Conservation (phyloP, 2,113 vertebrate species). For the Esox niger region DNA sequence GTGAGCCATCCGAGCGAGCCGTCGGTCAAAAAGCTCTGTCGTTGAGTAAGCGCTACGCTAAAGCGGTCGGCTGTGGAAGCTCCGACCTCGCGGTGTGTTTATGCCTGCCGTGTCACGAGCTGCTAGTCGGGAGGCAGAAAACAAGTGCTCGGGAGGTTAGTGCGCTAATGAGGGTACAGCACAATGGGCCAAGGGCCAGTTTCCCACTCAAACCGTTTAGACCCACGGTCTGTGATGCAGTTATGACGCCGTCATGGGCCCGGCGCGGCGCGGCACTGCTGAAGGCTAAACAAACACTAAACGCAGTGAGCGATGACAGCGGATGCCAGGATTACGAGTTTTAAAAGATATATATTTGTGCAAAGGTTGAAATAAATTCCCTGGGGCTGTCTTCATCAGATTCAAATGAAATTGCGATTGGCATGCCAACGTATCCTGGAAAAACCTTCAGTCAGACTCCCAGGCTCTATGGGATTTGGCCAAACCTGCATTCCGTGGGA, state of each 20-base stretch:
- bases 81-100: neutral
- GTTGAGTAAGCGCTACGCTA: neutral
- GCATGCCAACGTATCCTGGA: neutral
- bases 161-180: neutral
- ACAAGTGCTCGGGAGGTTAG: too few relatives aligned
- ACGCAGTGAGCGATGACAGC: neutral
- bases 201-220: conserved; percentile 30
- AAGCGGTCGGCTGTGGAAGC: neutral
- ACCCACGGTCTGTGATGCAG: rapidly evolving
- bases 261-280: conserved; percentile 28
- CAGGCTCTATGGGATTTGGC: neutral
- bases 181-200: conserved; percentile 10
- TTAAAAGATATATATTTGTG: neutral
- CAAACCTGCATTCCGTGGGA: neutral
- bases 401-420: neutral
- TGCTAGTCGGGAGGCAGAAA: neutral
- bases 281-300: conserved; percentile 3
- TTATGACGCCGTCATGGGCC: neutral
- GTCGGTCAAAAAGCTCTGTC: neutral
- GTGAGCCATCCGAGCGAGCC: neutral
- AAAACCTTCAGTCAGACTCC: neutral
- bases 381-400: too few relatives aligned
- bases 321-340: too few relatives aligned
- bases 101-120: neutral
- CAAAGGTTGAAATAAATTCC: neutral